Base-by-base conservation (phyloP, 2,797 vertebrate genomes). In the Pogonophryne albipinna region DNA sequence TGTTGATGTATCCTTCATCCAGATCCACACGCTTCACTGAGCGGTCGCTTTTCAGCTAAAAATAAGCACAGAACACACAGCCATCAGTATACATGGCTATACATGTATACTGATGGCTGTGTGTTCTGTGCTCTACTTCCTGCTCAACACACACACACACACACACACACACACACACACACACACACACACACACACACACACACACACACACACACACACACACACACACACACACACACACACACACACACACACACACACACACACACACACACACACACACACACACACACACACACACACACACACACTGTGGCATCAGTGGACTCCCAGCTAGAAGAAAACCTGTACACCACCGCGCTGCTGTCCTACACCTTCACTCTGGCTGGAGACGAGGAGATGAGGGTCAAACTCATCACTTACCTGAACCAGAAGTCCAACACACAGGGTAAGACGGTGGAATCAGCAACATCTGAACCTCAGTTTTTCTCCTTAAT, bases 361-460 rank as follows among this genome's bases (percentile, higher is more conserved):
- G 94, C 95, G 0, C 91, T 97, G 76, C 74, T 96, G 2, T 90
- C 94, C 42, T 97, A 97, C 34, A 93, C 95, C 70, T 96, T 95
- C 0, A 90, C 92, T 42, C 89, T 97, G 79, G 95, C 95, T 0
- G 89, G 90, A 44, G 87, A 90, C 19, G 0, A 57, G 49, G 77
- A 85, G 9, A 94, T 74, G 74, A 93, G 92, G 78, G 74, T 0
- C 65, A 74, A 57, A 1, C 91, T 91, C 57, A 50, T 97, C 79
- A 74, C 78, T 11, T 19, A 41, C 13, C 91, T 97, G 80, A 66
- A 95, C 63, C 50, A 65, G 49, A 74, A 80, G 34, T 88, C 93
- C 23, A 12, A 49, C 55, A 80, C 72, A 0, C 0, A 83, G 49
- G 95, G 93, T 93, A 44, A 19, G 66, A 17, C 3, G 4, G 34